Base-by-base conservation (phyloP, 2,888 invertebrate genomes). In the Rhamphomyia laevipes region DNA sequence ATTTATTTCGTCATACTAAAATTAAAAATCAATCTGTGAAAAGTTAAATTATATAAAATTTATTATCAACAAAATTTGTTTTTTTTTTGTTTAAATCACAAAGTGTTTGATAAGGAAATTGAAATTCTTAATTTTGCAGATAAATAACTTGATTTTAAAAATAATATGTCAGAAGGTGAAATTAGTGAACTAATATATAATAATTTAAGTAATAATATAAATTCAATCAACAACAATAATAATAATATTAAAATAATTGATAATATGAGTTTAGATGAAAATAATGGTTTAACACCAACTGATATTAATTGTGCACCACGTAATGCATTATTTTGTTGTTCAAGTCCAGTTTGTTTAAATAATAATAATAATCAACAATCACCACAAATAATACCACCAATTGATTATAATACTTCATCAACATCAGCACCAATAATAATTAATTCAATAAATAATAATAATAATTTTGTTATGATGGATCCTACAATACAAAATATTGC, bases 221-320 rank as follows among this genome's bases (percentile, higher is more conserved):
- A 27, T 27, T 42, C 12, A 47, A 7, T 27, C 4, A 27, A 27
- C 23, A 27, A 27, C 23, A 9, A 27, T 27, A 27, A 27, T 27
- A 27, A 31, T 15, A 45, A 33, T 30, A 44, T 38, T 11, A 43
- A 46, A 30, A 48, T 30, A 27, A 31, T 41, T 31, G 48, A 45
- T 46, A 27, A 27, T 27, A 27, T 27, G 23, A 27, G 9, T 27
- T 27, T 37, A 16, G 17, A 45, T 16, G 16, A 43, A 9, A 33
- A 30, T 27, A 16, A 41, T 33, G 31, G 42, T 47, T 43, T 35
- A 9, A n/a, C 31, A 37, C 16, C 15, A n/a, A 66, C 42, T 51
- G 59, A 44, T 18, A 49, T 46, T 62, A 65, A 66, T 66, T 70
- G 70, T 73, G 72, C 74, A 71, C 75, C 69, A 67, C 73, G 66